Evolutionary conservation across 2,797 vertebrate genomes (phyloP), one percentile per base, ranked within the genome.

Genomic region (Ceryle rudis): DNA sequence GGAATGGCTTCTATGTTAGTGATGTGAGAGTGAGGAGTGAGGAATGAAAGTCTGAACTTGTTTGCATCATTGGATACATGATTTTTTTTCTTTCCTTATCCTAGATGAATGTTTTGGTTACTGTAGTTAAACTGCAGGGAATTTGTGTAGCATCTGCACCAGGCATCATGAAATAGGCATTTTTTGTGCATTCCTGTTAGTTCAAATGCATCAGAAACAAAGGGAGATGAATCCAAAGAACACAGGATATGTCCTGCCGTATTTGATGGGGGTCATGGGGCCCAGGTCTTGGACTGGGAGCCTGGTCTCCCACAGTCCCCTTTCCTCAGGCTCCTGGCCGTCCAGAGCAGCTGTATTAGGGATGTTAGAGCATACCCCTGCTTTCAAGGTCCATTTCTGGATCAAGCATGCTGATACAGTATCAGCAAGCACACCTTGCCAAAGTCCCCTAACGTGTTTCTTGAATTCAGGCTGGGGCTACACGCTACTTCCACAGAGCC

Each of bases 401-500:
- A 12, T 54, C 52, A 5, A 84, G 35, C 13, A 42, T 7, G 6
- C 29, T 0, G 3, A 14, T 54, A n/a, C n/a, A n/a, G n/a, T n/a
- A n/a, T n/a, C n/a, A n/a, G n/a, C n/a, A n/a, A n/a, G n/a, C n/a
- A n/a, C 5, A 82, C 4, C 3, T 71, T 61, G 54, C 62, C 54
- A 46, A 90, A 93, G 69, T 69, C 49, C 42, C 57, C 42, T 61
- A 22, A 16, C 16, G 2, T 2, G 10, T 75, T 94, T 66, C 35
- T 75, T 26, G 28, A 55, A 23, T 80, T 64, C 33, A 52, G 42
- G 3, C 35, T 69, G 60, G 25, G 21, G 7, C 29, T 31, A 21
- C 0, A 1, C 0, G 0, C 6, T 69, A 22, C 14, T 55, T 55
- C 1, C 11, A 1, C 14, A 23, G 22, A 94, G 25, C 44, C 31